Percentiles rank a stretch among this genome's conserved stretches.
These are phyloP conservation scores for Erethizon dorsatum DNA, from an alignment of 2,797 vertebrate genomes.

Conservation along the genomic window DNA sequence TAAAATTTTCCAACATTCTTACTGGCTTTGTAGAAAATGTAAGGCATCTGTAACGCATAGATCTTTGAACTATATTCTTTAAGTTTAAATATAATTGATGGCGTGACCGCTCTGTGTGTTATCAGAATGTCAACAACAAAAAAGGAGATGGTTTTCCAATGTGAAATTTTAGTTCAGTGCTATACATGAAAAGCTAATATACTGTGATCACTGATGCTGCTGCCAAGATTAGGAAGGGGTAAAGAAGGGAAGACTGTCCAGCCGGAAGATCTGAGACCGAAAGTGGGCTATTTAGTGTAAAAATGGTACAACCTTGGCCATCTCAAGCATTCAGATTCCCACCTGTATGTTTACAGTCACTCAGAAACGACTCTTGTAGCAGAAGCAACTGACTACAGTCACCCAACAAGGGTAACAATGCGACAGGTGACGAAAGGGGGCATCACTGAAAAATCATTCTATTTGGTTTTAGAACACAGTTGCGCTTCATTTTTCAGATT, in stretches of 20 bases:
- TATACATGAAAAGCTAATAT: not conserved
- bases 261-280: not conserved
- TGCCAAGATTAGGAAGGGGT: not conserved
- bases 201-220: not conserved
- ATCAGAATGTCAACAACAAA: not conserved
- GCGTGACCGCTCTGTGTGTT: not conserved
- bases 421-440: not conserved
- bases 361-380: not conserved
- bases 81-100: not conserved
- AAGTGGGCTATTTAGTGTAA: not conserved
- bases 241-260: not conserved
- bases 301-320: not conserved
- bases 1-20: conserved; percentile 3
- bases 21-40: not conserved
- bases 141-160: not conserved
- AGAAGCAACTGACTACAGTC: not conserved
- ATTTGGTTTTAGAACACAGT: not conserved
- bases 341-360: not conserved
- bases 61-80: not conserved
- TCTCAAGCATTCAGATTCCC: not conserved
- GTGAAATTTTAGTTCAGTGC: not conserved
- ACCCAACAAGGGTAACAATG: not conserved
- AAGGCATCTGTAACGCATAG: not conserved
- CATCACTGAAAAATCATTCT: not conserved
- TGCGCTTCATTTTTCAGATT: not conserved